phyloP scores from a whole-genome alignment of 2,888 invertebrate species.

The Drosophila monieri region DNA sequence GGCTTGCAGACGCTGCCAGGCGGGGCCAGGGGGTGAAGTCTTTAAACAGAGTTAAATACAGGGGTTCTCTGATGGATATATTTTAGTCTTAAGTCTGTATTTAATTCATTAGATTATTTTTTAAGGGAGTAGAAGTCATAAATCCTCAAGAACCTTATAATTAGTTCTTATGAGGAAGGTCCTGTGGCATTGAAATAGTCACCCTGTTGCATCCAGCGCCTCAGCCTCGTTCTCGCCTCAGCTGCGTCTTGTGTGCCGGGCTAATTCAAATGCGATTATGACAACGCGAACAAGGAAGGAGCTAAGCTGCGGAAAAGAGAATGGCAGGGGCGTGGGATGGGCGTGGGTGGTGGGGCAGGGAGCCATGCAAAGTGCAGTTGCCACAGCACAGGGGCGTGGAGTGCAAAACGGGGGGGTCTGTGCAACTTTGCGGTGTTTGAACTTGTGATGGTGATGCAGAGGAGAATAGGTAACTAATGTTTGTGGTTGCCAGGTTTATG shows the following conservation, averaged over 20 bases:
- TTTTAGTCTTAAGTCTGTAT: neutral
- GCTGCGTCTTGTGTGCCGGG: constrained; percentile 67
- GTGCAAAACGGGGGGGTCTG: constrained; percentile 26
- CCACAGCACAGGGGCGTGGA: neutral
- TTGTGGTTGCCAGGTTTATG: constrained; percentile 49
- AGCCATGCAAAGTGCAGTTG: constrained; percentile 20
- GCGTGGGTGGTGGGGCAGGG: neutral
- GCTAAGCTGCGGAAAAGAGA: constrained; percentile 15
- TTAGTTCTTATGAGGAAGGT: neutral
- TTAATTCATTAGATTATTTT: no score
- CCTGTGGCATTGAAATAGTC: constrained; percentile 2
- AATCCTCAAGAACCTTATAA: no score
- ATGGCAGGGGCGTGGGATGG: neutral
- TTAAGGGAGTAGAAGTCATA: no score
- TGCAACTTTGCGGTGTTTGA: constrained; percentile 75
- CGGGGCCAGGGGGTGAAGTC: constrained; percentile 5
- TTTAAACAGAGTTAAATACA: constrained; percentile 47
- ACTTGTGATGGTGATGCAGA: constrained; percentile 59
- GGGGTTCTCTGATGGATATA: neutral
- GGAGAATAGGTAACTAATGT: constrained; percentile 51
- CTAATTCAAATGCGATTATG: constrained; percentile 78
- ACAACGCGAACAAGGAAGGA: constrained; percentile 67
- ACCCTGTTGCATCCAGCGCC: constrained; percentile 53
- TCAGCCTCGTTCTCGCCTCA: constrained; percentile 7
- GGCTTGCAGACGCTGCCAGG: constrained; percentile 52